phyloP scores from a whole-genome alignment of 2,797 vertebrate genomes.

The Enteromius mattozi region DNA sequence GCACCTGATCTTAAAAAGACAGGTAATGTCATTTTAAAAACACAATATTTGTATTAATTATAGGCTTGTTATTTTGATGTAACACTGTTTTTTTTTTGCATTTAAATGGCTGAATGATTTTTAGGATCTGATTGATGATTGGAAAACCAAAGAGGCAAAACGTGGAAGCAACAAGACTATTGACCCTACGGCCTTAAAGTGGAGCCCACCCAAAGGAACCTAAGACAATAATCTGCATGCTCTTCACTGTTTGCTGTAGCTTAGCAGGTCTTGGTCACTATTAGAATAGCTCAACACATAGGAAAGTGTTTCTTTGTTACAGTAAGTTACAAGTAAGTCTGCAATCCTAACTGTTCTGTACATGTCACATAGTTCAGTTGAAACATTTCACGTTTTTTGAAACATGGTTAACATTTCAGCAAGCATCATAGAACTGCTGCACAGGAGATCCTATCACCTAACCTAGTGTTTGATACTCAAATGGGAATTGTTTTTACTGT shows the following conservation, averaged over 20 bases:
- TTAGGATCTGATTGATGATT: conserved; percentile 97
- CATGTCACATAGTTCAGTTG: background rate
- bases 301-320: conserved; percentile 27
- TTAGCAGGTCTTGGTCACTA: conserved; percentile 39
- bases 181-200: conserved; percentile 95
- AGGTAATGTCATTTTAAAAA: conserved; percentile 75
- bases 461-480: background rate
- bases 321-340: conserved; percentile 13
- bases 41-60: background rate
- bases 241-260: conserved; percentile 23
- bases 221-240: conserved; percentile 66
- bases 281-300: conserved; percentile 31
- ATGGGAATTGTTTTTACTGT: conserved; percentile 15
- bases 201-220: conserved; percentile 97
- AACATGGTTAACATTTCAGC: conserved; percentile 8
- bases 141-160: conserved; percentile 97
- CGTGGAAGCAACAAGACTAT: conserved; percentile 93
- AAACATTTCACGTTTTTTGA: background rate
- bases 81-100: background rate
- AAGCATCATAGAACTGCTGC: background rate
- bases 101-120: conserved; percentile 28
- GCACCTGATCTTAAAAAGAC: conserved; percentile 95
- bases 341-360: background rate
- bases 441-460: background rate
- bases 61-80: background rate